phyloP scores from a whole-genome alignment of 2,888 invertebrate genomes.

The Allophyes oxyacanthae region DNA sequence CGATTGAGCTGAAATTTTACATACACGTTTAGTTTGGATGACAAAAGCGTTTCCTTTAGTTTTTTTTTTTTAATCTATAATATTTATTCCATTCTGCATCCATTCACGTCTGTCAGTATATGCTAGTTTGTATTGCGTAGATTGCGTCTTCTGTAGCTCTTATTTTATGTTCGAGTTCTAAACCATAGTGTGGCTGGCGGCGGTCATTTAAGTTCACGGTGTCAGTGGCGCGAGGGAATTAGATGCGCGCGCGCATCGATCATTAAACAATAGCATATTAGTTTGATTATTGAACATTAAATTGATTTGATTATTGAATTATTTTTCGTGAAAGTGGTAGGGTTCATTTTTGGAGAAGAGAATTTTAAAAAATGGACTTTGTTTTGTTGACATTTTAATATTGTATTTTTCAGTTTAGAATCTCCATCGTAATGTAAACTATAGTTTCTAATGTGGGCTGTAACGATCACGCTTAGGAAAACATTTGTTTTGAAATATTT shows the following conservation, averaged over 20 bases:
- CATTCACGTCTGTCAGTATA: too few relatives aligned
- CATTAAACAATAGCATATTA: slow-evolving; percentile 36
- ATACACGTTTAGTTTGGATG: too few relatives aligned
- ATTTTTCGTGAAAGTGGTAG: slow-evolving; percentile 16
- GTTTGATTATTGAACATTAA: slow-evolving; percentile 13
- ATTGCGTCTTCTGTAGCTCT: slow-evolving; percentile 30
- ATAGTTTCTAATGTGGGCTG: slow-evolving; percentile 33
- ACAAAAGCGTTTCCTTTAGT: too few relatives aligned
- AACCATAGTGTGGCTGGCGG: slow-evolving; percentile 26
- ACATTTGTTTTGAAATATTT: slow-evolving; percentile 27
- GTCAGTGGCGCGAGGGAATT: slow-evolving; percentile 67
- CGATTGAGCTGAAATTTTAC: too few relatives aligned
- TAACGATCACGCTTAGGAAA: slow-evolving; percentile 41
- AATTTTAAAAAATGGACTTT: too few relatives aligned
- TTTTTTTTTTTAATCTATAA: too few relatives aligned
- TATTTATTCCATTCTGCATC: neutral
- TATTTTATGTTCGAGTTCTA: slow-evolving; percentile 3
- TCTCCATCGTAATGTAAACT: slow-evolving; percentile 15
- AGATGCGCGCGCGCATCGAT: slow-evolving; percentile 41
- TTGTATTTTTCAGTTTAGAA: neutral
- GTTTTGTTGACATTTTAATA: too few relatives aligned
- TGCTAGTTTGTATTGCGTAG: neutral
- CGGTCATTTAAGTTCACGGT: slow-evolving; percentile 62
- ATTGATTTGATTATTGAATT: slow-evolving; percentile 13
- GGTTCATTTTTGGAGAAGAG: too few relatives aligned